These are phyloP conservation scores for Microcebus jonahi DNA, from an alignment of 2,113 vertebrate species.

Conservation along the genomic window DNA sequence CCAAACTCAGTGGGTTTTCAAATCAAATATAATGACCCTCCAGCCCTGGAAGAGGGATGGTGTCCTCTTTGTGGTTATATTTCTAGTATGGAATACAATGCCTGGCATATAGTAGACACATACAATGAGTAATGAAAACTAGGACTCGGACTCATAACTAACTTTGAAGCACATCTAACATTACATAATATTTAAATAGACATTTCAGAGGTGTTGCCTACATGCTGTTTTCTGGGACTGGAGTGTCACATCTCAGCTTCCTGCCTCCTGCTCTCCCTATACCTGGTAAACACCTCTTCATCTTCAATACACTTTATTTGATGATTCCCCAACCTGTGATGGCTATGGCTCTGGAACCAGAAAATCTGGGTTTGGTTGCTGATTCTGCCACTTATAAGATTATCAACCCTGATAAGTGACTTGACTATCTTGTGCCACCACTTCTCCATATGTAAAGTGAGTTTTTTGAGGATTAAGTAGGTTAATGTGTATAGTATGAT, in stretches of 20 bases:
- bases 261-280: too few species aligned
- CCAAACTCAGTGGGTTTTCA: slow-evolving; percentile 70
- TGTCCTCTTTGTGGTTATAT: not conserved
- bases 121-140: not conserved
- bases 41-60: not conserved
- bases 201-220: not conserved
- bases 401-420: not conserved
- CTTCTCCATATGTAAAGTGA: not conserved
- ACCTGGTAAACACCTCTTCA: not conserved
- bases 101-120: not conserved
- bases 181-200: not conserved
- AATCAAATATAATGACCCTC: slow-evolving; percentile 51
- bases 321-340: not conserved
- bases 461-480: not conserved
- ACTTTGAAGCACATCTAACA: not conserved
- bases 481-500: not conserved
- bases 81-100: not conserved
- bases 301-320: not conserved
- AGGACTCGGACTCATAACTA: not conserved
- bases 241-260: not conserved
- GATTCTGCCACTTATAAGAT: not conserved
- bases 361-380: not conserved
- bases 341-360: not conserved
- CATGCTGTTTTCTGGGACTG: not conserved
- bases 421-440: not conserved